A percentile compares a stretch with the other conserved stretches of the same genome.
These are phyloP conservation scores for Mactra quadrangularis DNA, from an alignment of 1,140 invertebrate species.

Conservation along the genomic window DNA sequence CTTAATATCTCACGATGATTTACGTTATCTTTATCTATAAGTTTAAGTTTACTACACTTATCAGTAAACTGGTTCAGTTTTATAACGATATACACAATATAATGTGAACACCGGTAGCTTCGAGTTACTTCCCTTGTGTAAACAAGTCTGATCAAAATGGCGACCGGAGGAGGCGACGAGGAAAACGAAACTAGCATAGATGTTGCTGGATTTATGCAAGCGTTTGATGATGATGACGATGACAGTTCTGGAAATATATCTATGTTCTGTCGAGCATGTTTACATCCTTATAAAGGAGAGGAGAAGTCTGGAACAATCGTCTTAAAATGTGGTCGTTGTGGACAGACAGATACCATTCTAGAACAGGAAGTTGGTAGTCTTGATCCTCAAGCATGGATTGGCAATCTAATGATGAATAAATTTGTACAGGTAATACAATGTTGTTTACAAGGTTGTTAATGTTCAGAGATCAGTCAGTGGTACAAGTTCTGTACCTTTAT, in stretches of 20 bases:
- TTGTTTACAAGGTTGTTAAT: background rate
- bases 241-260: conserved; percentile 12
- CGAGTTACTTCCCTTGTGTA: conserved; percentile 27
- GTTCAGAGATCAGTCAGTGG: background rate
- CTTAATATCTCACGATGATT: too few species aligned
- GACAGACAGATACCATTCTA: conserved; percentile 42
- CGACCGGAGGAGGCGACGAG: conserved; percentile 15
- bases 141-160: conserved; percentile 46
- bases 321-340: conserved; percentile 37
- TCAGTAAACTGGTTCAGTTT: too few species aligned
- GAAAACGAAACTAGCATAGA: conserved; percentile 42
- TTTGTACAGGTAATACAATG: conserved; percentile 38
- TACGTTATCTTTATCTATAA: too few species aligned
- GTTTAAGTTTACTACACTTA: too few species aligned
- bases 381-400: conserved; percentile 46
- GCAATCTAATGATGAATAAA: conserved; percentile 46
- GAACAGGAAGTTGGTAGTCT: conserved; percentile 20
- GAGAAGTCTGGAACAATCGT: conserved; percentile 27
- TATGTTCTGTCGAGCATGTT: conserved; percentile 47
- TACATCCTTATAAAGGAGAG: conserved; percentile 50
- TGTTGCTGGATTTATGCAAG: conserved; percentile 29
- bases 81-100: too few species aligned
- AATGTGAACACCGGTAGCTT: too few species aligned
- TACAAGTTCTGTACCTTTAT: background rate
- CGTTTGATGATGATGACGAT: conserved; percentile 12